Base-by-base conservation (phyloP, 1,140 invertebrate species). In the Anastrepha obliqua region DNA sequence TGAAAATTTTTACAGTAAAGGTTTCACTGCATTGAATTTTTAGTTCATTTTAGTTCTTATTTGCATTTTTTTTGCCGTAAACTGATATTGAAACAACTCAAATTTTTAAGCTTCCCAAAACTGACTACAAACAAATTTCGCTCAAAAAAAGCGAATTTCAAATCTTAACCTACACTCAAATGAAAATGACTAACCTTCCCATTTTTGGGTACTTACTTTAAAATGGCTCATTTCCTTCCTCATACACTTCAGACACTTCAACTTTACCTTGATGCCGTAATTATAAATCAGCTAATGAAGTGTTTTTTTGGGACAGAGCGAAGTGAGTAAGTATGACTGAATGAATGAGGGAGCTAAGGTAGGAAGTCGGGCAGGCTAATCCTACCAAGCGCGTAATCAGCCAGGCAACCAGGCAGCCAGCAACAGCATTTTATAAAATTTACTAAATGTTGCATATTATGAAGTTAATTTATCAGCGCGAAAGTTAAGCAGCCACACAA, bases 401-500 rank as follows among this genome's bases (percentile, higher is more conserved):
- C 74, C 74, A 81, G 44, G 6, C 74, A 55, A 55, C 9, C 47
- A 81, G 74, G 17, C 47, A 81, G 74, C 47, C 47, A 51, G 3
- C 74, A 55, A 20, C 44, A 55, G 20, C 15, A 47, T 55, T 81
- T 58, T 81, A 9, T 51, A 81, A 58, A 81, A 81, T 81, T 81
- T 55, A 55, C 74, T 81, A 81, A 81, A 81, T 81, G 74, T 81
- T 58, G 74, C 74, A 81, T 81, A 81, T 81, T 81, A 81, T 55
- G 47, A 81, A 81, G 74, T 81, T 81, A 55, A 81, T 81, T 81
- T 81, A 81, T 78, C 74, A 81, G 74, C 44, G 17, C 44, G 47
- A 81, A 81, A 81, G 74, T 81, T 81, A 81, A 55, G 74, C 74
- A 55, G 74, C 67, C 67, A 74, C 67, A 47, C 67, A 47, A 70